phyloP scores from a whole-genome alignment of 2,888 invertebrate species.

The Pimpla rufipes region DNA sequence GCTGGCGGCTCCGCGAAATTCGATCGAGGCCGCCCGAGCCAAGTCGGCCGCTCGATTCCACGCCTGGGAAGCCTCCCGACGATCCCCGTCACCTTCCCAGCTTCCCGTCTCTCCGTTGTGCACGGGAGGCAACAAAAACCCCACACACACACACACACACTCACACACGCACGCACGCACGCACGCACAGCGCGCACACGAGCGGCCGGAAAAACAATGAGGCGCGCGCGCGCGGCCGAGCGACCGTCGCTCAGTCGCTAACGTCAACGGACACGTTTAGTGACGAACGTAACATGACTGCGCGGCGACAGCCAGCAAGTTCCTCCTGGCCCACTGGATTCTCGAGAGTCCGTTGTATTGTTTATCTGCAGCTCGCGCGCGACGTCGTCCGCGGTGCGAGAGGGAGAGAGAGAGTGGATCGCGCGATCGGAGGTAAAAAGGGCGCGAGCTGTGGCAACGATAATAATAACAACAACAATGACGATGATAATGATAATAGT shows the following conservation, averaged over 20 bases:
- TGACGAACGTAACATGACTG: not conserved
- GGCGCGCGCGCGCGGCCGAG: not conserved
- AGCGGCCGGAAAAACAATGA: not conserved
- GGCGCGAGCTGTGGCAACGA: not conserved
- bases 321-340: not conserved
- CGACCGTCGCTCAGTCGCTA: not conserved
- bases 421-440: not conserved
- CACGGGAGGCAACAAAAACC: not conserved
- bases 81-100: not conserved
- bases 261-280: not conserved
- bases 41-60: too few relatives aligned
- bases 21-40: too few relatives aligned
- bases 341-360: not conserved
- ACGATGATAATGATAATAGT: not conserved
- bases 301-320: not conserved
- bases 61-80: too few relatives aligned
- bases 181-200: not conserved
- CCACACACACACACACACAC: not conserved
- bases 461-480: not conserved
- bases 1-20: too few relatives aligned
- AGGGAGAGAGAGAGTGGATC: not conserved
- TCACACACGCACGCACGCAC: slow-evolving; percentile 9
- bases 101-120: not conserved
- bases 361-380: not conserved
- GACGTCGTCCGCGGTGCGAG: not conserved